Percentiles rank a stretch among this genome's conserved stretches.
Evolutionary conservation across 2,888 invertebrate genomes (phyloP).

Genomic region (Drosophila nigritarsus): DNA sequence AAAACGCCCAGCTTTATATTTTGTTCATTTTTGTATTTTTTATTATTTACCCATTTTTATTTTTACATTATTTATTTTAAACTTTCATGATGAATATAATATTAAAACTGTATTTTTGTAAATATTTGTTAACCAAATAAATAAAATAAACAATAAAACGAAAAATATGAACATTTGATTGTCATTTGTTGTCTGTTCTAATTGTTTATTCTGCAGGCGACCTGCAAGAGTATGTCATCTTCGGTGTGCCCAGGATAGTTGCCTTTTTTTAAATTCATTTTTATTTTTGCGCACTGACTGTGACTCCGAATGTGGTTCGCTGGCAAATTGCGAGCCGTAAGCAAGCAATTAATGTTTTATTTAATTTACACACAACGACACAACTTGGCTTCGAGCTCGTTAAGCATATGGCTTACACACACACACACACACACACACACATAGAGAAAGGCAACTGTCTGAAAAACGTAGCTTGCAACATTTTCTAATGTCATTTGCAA

Average conservation of each 20-base stretch:
- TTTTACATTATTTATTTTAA: neutral
- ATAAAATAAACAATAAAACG: neutral
- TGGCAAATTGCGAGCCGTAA: conserved; percentile 42
- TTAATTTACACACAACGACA: conserved; percentile 62
- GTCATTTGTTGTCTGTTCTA: neutral
- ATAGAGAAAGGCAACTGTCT: neutral
- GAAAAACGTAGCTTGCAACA: conserved; percentile 47
- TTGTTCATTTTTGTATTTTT: neutral
- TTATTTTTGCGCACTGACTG: conserved; percentile 2
- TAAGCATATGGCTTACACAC: conserved; percentile 29
- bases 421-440: conserved; percentile 18
- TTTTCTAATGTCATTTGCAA: conserved; percentile 69
- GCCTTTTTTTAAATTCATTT: neutral
- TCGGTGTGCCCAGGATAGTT: neutral
- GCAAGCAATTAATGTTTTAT: conserved; percentile 68
- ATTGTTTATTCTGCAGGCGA: neutral
- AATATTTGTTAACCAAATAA: neutral
- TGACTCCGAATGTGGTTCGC: conserved; percentile 21
- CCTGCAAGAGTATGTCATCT: neutral
- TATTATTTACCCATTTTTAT: neutral
- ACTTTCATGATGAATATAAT: neutral
- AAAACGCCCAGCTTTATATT: neutral
- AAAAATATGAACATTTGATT: neutral
- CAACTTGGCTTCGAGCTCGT: conserved; percentile 52
- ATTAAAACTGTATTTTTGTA: neutral